Percentiles rank a stretch among this genome's conserved stretches.
Conservation (phyloP, 2,888 invertebrate species). For the Acanthacorydalis orientalis region DNA sequence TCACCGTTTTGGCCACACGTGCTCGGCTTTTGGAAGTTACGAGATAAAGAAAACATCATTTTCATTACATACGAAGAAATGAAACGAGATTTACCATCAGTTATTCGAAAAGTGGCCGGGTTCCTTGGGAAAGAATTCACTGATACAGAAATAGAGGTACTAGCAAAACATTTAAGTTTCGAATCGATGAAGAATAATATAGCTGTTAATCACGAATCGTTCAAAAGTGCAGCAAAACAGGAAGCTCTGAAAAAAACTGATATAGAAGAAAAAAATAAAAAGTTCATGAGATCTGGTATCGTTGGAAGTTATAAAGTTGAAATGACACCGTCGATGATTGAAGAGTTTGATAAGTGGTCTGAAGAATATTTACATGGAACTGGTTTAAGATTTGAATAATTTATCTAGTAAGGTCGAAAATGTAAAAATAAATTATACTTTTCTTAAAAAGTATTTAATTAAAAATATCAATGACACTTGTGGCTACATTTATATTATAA, state of each 20-base stretch:
- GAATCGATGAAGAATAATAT: constrained; percentile 33
- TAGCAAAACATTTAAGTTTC: constrained; percentile 31
- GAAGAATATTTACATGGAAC: constrained; percentile 13
- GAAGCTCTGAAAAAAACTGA: no score
- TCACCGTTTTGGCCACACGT: constrained; percentile 19
- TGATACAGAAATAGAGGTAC: constrained; percentile 20
- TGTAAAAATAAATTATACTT: no score
- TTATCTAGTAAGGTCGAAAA: no score
- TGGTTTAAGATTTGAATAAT: constrained; percentile 8
- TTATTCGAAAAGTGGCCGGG: constrained; percentile 23
- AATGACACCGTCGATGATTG: constrained; percentile 13
- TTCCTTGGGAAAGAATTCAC: constrained; percentile 24
- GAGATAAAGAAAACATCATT: constrained; percentile 19
- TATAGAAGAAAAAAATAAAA: constrained; percentile 24
- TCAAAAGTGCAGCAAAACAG: no score
- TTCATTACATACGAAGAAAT: constrained; percentile 19
- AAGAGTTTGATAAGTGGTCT: constrained; percentile 20
- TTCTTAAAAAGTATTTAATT: no score
- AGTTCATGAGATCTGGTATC: constrained; percentile 17
- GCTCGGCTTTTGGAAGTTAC: constrained; percentile 19
- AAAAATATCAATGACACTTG: no score
- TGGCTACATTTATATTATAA: no score
- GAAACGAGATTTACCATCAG: constrained; percentile 25
- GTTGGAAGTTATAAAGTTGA: constrained; percentile 15
- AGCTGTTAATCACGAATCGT: constrained; percentile 25